Base-by-base conservation (phyloP, 2,888 invertebrate species). In the Eurytoma californica region DNA sequence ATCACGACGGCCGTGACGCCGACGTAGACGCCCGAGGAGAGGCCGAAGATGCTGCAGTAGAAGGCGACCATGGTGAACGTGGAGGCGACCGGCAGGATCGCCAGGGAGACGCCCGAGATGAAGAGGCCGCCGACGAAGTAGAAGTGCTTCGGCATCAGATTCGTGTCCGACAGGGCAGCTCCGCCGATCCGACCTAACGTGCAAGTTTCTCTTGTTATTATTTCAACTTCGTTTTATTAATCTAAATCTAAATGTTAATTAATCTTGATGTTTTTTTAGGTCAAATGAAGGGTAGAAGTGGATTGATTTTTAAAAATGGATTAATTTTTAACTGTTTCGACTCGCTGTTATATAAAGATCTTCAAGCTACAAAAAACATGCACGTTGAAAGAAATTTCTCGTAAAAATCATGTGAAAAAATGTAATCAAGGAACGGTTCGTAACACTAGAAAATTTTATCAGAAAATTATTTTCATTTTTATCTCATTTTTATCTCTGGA, bases 1-100 rank as follows among this genome's bases (percentile, higher is more conserved):
- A 97, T 96, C 3, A 96, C 95, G 57, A 97, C 94, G 0, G 97
- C 96, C 0, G 96, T 96, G 16, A 97, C 94, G 3, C 97, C 97
- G 0, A 96, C 95, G 88, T 96, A 97, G 2, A 95, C 93, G 13
- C 97, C 97, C 0, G 96, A 96, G 3, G 96, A 95, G 18, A 97
- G 90, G 2, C 97, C 97, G 86, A 96, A 97, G 0, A 95, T 86
- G 0, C 94, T 93, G 88, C 96, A 96, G 86, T 94, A 94, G 47
- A 92, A 91, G 69, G 94, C 93, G 1, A 96, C 92, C 67, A 92
- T 91, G 0, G 90, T 87, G 87, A 95, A 97, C 57, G 92, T 92
- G 0, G 90, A 87, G n/a, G 94, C 93, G 39, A 95, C 89, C 0
- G 96, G 96, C 82, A 96, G 90, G 51, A 95, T 86, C 0, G 95